Evolutionary conservation across 2,888 invertebrate genomes (phyloP).

Genomic region (Pemphredon lugubris): DNA sequence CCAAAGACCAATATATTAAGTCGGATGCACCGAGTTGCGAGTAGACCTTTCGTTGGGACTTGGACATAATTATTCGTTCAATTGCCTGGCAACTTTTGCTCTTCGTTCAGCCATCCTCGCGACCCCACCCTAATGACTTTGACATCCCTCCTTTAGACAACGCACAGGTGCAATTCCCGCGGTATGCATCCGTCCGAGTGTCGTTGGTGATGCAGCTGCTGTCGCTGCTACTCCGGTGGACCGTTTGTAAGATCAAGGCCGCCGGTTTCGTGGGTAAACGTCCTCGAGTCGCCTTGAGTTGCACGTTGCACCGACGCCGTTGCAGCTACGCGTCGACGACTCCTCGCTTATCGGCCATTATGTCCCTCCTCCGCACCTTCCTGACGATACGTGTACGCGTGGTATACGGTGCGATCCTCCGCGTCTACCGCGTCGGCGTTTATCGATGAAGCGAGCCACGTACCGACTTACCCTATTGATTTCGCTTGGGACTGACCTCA

Average conservation of each 20-base stretch:
- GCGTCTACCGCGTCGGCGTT: conserved; percentile 26
- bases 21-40: too few species aligned
- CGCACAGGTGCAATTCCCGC: conserved; percentile 42
- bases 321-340: conserved; percentile 32
- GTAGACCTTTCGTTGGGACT: too few species aligned
- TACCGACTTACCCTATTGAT: neutral
- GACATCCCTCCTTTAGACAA: too few species aligned
- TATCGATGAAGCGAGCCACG: conserved; percentile 30
- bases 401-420: conserved; percentile 33
- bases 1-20: too few species aligned
- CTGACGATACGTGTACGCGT: neutral
- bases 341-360: conserved; percentile 57
- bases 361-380: conserved; percentile 43
- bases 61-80: too few species aligned
- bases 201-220: conserved; percentile 42
- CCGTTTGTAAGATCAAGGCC: conserved; percentile 74
- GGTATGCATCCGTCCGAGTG: conserved; percentile 35
- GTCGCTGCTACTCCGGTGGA: conserved; percentile 59
- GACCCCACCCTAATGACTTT: too few species aligned
- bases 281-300: conserved; percentile 69
- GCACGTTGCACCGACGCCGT: conserved; percentile 44
- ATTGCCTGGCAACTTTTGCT: too few species aligned
- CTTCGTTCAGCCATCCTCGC: too few species aligned
- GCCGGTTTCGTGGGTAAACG: conserved; percentile 73
- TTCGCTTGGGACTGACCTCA: neutral